Conservation (phyloP, 2,113 vertebrate genomes). For the Pterocles burchelli region DNA sequence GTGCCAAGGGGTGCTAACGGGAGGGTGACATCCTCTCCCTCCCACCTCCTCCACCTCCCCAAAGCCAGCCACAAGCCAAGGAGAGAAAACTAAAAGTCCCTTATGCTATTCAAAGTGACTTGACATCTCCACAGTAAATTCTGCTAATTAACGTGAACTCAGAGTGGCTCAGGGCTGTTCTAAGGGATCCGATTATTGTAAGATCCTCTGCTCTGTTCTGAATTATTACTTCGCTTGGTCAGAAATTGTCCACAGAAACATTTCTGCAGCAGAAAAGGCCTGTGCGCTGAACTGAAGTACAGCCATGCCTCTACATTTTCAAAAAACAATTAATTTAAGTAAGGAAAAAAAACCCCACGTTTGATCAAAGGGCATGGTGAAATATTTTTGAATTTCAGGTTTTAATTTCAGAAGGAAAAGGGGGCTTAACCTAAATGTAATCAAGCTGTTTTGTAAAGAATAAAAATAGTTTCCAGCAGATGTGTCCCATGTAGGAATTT, state of each 20-base stretch:
- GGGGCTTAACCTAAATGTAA: slow-evolving; percentile 43
- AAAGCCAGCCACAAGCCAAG: not conserved
- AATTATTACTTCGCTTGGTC: not conserved
- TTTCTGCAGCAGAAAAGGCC: not conserved
- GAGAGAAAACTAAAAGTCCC: slow-evolving; percentile 8
- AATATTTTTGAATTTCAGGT: slow-evolving; percentile 40
- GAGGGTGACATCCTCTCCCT: not conserved
- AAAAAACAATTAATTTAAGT: slow-evolving; percentile 40
- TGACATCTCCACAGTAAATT: not conserved
- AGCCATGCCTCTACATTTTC: not conserved
- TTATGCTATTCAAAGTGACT: not conserved
- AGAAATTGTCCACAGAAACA: slow-evolving; percentile 36
- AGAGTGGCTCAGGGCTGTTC: not conserved
- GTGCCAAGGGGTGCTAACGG: not conserved
- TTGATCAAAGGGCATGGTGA: slow-evolving; percentile 45
- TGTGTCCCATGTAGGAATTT: not conserved
- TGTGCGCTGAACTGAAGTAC: not conserved
- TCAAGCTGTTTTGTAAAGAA: slow-evolving; percentile 60
- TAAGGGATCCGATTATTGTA: not conserved
- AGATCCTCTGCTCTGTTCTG: not conserved
- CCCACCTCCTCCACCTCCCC: not conserved
- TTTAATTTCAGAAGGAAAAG: slow-evolving; percentile 50
- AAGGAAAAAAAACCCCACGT: not conserved
- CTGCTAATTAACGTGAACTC: not conserved
- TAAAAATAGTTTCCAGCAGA: slow-evolving; percentile 37